A percentile compares a stretch with the other conserved stretches of the same genome.
These are phyloP conservation scores for Caenorhabditis sp. DNA, from an alignment of 2,888 invertebrate species.

Conservation along the genomic window DNA sequence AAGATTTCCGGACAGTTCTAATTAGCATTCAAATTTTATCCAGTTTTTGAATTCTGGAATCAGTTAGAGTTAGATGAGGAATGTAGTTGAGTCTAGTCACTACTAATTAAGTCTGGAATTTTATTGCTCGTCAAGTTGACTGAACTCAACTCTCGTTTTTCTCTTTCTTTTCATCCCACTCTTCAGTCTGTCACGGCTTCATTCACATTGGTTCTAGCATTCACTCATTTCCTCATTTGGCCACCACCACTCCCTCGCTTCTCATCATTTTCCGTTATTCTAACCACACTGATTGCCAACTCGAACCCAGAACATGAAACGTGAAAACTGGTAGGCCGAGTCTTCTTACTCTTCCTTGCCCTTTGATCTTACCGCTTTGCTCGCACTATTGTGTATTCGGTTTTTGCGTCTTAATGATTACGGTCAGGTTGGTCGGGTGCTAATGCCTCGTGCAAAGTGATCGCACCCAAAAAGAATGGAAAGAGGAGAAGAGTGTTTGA, in stretches of 20 bases:
- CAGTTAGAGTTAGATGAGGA: no score
- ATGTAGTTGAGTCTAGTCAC: conserved; percentile 3
- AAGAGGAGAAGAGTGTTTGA: conserved; percentile 42
- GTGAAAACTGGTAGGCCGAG: conserved; percentile 4
- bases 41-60: neutral
- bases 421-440: conserved; percentile 31
- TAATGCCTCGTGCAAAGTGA: conserved; percentile 44
- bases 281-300: conserved; percentile 24
- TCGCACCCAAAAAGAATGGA: conserved; percentile 32
- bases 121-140: conserved; percentile 44
- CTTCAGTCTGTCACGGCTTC: conserved; percentile 33
- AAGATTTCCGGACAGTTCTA: no score
- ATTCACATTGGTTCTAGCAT: conserved; percentile 11
- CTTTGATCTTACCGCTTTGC: conserved; percentile 39
- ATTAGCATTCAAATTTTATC: neutral
- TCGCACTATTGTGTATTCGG: conserved; percentile 16
- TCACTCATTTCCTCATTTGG: conserved; percentile 26
- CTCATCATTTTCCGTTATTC: conserved; percentile 28
- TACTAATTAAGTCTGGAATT: conserved; percentile 40
- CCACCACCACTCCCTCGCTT: neutral
- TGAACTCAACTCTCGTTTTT: conserved; percentile 17
- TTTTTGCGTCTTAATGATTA: conserved; percentile 42
- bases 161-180: neutral
- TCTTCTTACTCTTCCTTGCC: neutral
- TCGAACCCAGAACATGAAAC: conserved; percentile 29